Base-by-base conservation (phyloP, 2,888 invertebrate genomes). In the Tachina lurida region DNA sequence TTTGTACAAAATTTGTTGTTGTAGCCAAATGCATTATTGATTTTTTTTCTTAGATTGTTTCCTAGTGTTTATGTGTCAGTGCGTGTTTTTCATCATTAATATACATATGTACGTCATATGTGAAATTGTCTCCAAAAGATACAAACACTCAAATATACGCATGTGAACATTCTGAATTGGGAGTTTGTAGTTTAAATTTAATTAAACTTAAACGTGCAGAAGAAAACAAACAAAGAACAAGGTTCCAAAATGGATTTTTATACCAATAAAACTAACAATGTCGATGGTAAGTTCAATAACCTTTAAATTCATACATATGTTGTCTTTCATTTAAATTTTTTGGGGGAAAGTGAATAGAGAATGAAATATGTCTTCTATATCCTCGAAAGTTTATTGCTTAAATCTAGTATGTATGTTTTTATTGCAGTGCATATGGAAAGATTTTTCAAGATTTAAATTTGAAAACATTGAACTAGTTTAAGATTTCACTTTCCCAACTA, bases 191-290 rank as follows among this genome's bases (percentile, higher is more conserved):
- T n/a, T n/a, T 60, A 43, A 74, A 81, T 73, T 76, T 76, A 65
- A 68, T 67, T 47, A 86, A 58, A 52, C 17, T 22, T 17, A 45
- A 78, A 52, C 52, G 4, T 56, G 41, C 15, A 52, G 0, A n/a
- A 22, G 10, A 31, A 31, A 31, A 31, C 31, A 7, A 56, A 52
- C 49, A 54, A 63, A 31, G 9, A 76, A 13, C 15, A 10, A 71
- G 45, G 39, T 82, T 71, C 49, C 43, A 77, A 70, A 84, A 91
- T 91, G 91, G 91, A 91, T 89, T 91, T 91, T 87, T 91, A 91
- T 87, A 88, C 87, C 22, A 89, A 85, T 60, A 81, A 89, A 87
- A 22, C 79, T 87, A 89, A 87, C 74, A 85, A 58, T 88, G 89
- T 87, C 86, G 87, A 88, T 79, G 91, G 91, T 90, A 87, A 91